Evolutionary conservation across 1,140 invertebrate genomes (phyloP).

Genomic region (Tribolium castaneum): DNA sequence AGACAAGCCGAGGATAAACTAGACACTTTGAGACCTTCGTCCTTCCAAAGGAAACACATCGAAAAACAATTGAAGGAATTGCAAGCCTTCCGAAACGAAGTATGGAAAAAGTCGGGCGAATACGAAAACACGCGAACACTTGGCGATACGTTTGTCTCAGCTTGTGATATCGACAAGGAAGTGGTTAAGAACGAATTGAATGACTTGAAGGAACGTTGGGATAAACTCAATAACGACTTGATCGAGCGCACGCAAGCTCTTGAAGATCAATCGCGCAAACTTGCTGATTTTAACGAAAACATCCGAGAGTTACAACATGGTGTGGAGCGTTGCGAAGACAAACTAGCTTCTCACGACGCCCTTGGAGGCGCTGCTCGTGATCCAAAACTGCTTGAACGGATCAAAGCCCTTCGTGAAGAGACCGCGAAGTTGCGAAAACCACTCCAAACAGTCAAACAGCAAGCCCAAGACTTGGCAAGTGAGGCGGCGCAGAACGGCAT

Average conservation of each 20-base stretch:
- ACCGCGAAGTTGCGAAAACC: conserved; percentile 80
- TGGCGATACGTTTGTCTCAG: conserved; percentile 86
- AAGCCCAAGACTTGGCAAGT: conserved; percentile 80
- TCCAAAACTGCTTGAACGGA: conserved; percentile 84
- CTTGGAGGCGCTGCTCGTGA: conserved; percentile 82
- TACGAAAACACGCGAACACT: conserved; percentile 88
- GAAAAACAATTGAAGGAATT: conserved; percentile 91
- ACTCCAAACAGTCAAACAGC: conserved; percentile 70
- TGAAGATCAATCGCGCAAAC: conserved; percentile 84
- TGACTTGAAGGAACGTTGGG: conserved; percentile 88
- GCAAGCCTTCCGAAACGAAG: conserved; percentile 90
- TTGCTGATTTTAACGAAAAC: conserved; percentile 88
- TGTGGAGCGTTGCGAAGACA: conserved; percentile 89
- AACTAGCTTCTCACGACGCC: conserved; percentile 82
- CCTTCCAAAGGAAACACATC: conserved; percentile 86
- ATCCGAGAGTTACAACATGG: conserved; percentile 84
- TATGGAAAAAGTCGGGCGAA: conserved; percentile 91
- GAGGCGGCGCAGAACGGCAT: conserved; percentile 77
- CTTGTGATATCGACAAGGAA: conserved; percentile 92
- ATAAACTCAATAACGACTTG: conserved; percentile 85
- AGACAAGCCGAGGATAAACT: conserved; percentile 87
- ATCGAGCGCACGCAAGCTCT: conserved; percentile 77
- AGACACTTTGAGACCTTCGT: conserved; percentile 80
- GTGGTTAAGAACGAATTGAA: conserved; percentile 85
- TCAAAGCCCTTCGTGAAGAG: conserved; percentile 82